These are phyloP conservation scores for Nemotelus pantherinus DNA, from an alignment of 2,888 invertebrate species.

Conservation along the genomic window DNA sequence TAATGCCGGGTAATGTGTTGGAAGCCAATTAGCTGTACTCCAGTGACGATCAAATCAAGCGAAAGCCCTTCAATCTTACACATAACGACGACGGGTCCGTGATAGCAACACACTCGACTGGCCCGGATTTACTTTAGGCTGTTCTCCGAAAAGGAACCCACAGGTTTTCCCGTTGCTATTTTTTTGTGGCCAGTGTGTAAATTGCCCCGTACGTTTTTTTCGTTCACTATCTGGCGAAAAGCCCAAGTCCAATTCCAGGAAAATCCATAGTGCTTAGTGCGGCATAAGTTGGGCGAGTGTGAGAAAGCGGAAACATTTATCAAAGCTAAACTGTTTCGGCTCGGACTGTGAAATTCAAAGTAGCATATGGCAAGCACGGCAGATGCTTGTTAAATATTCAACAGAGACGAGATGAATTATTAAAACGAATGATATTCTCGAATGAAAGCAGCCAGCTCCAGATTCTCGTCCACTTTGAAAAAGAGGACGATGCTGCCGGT, in stretches of 20 bases:
- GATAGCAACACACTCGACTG: too few relatives aligned
- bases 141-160: not conserved
- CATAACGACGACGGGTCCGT: too few relatives aligned
- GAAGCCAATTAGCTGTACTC: too few relatives aligned
- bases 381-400: slow-evolving; percentile 34
- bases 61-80: too few relatives aligned
- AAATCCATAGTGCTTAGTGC: slow-evolving; percentile 22
- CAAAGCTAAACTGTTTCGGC: slow-evolving; percentile 25
- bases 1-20: too few relatives aligned
- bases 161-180: too few relatives aligned
- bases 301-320: slow-evolving; percentile 31
- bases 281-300: not conserved
- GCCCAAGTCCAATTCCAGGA: slow-evolving; percentile 1
- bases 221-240: not conserved
- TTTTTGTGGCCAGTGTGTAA: too few relatives aligned
- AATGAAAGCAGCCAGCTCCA: too few relatives aligned
- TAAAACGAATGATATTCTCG: not conserved
- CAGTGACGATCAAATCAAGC: too few relatives aligned
- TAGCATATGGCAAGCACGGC: not conserved
- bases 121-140: not conserved
- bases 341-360: not conserved
- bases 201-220: too few relatives aligned
- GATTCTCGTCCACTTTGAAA: too few relatives aligned
- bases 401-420: slow-evolving; percentile 19
- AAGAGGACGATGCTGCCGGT: too few relatives aligned